These are phyloP conservation scores for Julus scanicus DNA, from an alignment of 2,888 invertebrate species.

Conservation along the genomic window DNA sequence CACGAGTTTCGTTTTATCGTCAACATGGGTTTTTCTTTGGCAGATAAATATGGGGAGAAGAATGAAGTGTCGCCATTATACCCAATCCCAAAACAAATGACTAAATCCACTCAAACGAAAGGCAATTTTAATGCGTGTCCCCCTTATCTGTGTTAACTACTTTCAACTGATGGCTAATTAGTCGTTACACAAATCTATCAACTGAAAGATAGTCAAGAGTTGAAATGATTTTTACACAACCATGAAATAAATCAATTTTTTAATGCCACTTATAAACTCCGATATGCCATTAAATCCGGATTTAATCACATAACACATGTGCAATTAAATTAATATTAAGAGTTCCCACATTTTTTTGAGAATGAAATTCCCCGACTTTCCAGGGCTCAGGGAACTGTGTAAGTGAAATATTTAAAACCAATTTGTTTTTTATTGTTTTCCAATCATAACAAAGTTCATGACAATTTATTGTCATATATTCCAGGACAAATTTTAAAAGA, in stretches of 20 bases:
- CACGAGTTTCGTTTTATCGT: slow-evolving; percentile 20
- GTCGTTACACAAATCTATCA: slow-evolving; percentile 16
- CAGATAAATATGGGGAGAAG: background rate
- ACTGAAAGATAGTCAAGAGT: background rate
- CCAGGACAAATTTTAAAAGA: too few species aligned
- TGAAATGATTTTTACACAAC: background rate
- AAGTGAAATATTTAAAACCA: too few species aligned
- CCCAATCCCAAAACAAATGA: background rate
- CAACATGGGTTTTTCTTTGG: background rate
- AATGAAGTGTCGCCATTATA: background rate
- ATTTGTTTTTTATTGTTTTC: too few species aligned
- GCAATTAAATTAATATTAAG: too few species aligned
- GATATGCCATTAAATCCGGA: background rate
- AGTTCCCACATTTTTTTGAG: background rate
- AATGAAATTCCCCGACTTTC: background rate
- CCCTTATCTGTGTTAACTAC: slow-evolving; percentile 2
- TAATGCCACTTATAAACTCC: background rate
- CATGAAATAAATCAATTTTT: background rate
- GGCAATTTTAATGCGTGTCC: background rate
- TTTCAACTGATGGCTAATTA: slow-evolving; percentile 13
- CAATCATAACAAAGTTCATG: too few species aligned
- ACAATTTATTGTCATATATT: too few species aligned
- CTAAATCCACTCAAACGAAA: background rate
- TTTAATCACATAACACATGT: background rate
- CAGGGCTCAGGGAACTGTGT: too few species aligned